Base-by-base conservation (phyloP, 2,113 vertebrate species). In the Parus major region DNA sequence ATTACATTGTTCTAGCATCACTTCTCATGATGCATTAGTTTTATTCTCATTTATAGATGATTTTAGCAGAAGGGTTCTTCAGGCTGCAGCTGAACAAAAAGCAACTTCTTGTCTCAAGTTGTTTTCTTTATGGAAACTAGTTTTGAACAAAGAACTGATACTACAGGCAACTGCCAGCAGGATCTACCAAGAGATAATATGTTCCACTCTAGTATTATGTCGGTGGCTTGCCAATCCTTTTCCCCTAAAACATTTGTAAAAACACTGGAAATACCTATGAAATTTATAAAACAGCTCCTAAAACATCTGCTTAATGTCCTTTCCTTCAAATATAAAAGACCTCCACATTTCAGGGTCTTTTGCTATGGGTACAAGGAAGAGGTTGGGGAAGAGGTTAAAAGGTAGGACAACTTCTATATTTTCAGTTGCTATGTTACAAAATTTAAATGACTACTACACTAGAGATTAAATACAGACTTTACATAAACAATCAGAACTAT, bases 271-370 rank as follows among this genome's bases (percentile, higher is more conserved):
- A 88, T 83, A 88, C 41, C 86, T 94, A 96, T 41, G 90, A 93
- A 95, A 92, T 90, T 88, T 93, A 94, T 61, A 95, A 97, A 97
- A 96, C 81, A 92, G 94, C 82, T 97, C 93, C 94, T 94, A 86
- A 93, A 95, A 95, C 93, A 95, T 95, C 94, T 96, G 80, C 88
- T 96, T 95, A 97, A 95, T 93, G 92, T 84, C 94, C 95, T 94
- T 96, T 95, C 85, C 76, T 88, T 90, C 90, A 81, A 94, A 86
- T 73, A 92, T 46, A 88, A 88, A 90, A 91, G 85, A 90, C 80
- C 79, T 92, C 79, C 35, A 64, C 15, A 36, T 78, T 84, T 81
- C 55, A 71, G 71, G 50, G 60, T 92, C 72, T 88, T 94, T 82
- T 86, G 35, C 72, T 81, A 64, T 33, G 49, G 80, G 25, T 71